Base-by-base conservation (phyloP, 2,797 vertebrate genomes). In the Menidia menidia region DNA sequence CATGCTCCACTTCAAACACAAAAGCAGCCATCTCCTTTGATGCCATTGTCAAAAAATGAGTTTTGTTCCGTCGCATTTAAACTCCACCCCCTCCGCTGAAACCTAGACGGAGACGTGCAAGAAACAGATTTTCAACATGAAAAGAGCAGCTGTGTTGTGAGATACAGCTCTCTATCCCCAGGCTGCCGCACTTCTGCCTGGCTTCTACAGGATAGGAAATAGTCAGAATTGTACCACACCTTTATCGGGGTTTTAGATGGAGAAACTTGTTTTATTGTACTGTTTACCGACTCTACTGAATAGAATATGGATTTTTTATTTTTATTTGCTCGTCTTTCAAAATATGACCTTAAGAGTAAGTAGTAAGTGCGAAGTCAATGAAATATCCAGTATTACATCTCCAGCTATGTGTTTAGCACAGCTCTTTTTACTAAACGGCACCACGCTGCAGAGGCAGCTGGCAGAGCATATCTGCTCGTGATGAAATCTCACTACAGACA, bases 21-120 rank as follows among this genome's bases (percentile, higher is more conserved):
- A 94, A 93, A 93, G 92, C 89, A 89, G 88, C 89, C 90, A 78
- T 92, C 89, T 87, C 90, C 92, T 94, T 95, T 95, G 93, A 94
- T 93, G 93, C 88, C 92, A 92, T 93, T 92, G 92, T 93, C 92
- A 92, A 89, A 94, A 92, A 93, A 90, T 87, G 90, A 91, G 88
- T 94, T 94, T 92, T 93, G 89, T 93, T 93, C 91, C 86, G 80
- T 92, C 77, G 74, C 81, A 74, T 86, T 90, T 90, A 93, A 94
- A 94, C 91, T 88, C 93, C 93, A 75, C 60, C 63, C 52, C 80
- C 83, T 80, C 79, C 30, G 42, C 84, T 60, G 85, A 91, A 91
- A 85, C 89, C 83, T 82, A 82, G 87, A 87, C 77, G 64, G 81
- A 91, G 92, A 90, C 70, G 90, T 80, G 84, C 76, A 33, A 88